Evolutionary conservation across 2,113 vertebrate genomes (phyloP).

Genomic region (Vimba vimba): DNA sequence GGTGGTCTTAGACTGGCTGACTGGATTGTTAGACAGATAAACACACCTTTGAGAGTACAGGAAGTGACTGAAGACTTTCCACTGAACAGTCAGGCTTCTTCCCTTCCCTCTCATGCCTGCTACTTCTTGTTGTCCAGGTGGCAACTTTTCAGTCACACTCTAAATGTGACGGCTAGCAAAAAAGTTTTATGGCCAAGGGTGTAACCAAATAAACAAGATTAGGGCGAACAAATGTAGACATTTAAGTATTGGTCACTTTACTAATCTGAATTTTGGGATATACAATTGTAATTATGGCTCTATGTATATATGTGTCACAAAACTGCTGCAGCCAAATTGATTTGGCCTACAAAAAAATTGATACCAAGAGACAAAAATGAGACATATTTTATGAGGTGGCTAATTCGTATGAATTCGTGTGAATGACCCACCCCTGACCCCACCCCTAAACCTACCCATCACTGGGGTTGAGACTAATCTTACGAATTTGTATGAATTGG

Average conservation of each 20-base stretch:
- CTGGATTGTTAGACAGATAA: conserved; percentile 52
- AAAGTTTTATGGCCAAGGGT: not conserved
- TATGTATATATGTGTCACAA: too few species aligned
- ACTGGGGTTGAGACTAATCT: too few species aligned
- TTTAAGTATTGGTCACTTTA: not conserved
- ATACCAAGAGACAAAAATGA: too few species aligned
- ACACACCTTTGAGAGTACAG: conserved; percentile 51
- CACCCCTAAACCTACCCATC: too few species aligned
- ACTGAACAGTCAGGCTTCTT: not conserved
- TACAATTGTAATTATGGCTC: too few species aligned
- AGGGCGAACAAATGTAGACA: not conserved
- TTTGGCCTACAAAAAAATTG: too few species aligned
- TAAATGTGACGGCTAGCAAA: not conserved
- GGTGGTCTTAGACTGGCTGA: conserved; percentile 45
- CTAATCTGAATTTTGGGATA: too few species aligned
- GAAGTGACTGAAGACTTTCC: conserved; percentile 36
- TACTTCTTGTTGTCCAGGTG: not conserved
- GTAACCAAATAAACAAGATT: not conserved
- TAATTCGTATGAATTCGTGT: too few species aligned
- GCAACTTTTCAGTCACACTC: not conserved
- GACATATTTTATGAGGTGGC: too few species aligned
- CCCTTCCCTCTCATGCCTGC: not conserved
- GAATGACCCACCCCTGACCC: too few species aligned
- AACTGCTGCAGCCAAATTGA: too few species aligned
- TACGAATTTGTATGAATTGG: too few species aligned